Percentiles rank a stretch among this genome's conserved stretches.
These are phyloP conservation scores for Phoenicopterus ruber DNA, from an alignment of 2,113 vertebrate genomes.

Conservation along the genomic window DNA sequence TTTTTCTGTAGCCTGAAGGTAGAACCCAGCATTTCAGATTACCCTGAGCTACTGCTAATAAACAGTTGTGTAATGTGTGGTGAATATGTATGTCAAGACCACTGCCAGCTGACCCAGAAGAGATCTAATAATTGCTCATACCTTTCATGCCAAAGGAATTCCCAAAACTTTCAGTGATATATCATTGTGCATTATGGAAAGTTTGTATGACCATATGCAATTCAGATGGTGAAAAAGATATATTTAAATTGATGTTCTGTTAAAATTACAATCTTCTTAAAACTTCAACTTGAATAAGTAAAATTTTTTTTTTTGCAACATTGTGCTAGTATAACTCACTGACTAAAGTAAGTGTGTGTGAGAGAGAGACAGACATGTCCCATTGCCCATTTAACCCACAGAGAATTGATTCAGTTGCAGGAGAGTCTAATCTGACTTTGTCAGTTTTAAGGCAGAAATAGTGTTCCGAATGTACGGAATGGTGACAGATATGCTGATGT, in stretches of 20 bases:
- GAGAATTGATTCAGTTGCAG: background rate
- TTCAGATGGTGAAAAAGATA: background rate
- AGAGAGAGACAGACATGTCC: fast-evolving
- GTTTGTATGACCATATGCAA: background rate
- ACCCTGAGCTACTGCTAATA: background rate
- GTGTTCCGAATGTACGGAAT: background rate
- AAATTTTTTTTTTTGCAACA: background rate
- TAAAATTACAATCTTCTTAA: background rate
- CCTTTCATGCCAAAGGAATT: background rate
- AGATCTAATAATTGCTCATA: background rate
- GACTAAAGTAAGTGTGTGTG: background rate
- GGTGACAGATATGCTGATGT: background rate
- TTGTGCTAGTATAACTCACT: background rate
- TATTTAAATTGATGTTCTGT: background rate
- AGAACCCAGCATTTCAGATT: background rate
- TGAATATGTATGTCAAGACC: background rate
- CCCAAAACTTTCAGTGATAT: background rate
- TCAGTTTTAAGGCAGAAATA: conserved; percentile 1
- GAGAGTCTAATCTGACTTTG: background rate
- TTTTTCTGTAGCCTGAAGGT: background rate
- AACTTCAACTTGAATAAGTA: background rate
- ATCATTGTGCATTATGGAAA: background rate
- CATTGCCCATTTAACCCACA: background rate
- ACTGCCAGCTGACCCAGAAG: background rate
- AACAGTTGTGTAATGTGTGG: background rate